These are phyloP conservation scores for Drosophila nigromelanica DNA, from an alignment of 1,140 invertebrate genomes.

Conservation along the genomic window DNA sequence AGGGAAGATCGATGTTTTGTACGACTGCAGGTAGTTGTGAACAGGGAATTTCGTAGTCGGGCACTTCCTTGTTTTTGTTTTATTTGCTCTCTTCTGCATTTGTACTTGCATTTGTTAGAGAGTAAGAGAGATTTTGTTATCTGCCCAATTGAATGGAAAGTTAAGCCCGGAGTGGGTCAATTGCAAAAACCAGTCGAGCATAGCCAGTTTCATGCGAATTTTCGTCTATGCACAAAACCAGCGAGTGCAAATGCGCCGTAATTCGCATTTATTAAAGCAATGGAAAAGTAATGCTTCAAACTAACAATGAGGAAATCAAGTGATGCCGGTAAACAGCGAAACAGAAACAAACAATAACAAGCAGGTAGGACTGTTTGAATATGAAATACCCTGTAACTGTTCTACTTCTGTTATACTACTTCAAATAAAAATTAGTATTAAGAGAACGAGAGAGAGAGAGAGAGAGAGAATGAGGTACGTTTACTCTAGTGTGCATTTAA, in stretches of 20 bases:
- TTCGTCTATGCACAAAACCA: constrained; percentile 17
- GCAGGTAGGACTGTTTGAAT: not conserved
- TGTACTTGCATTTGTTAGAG: constrained; percentile 39
- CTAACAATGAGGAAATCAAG: constrained; percentile 10
- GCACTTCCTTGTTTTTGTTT: not conserved
- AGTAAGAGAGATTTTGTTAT: constrained; percentile 38
- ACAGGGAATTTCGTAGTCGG: not conserved
- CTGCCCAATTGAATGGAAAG: constrained; percentile 69
- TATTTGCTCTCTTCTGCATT: constrained; percentile 17
- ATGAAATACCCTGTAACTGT: not conserved
- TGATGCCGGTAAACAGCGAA: not conserved
- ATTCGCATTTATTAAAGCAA: constrained; percentile 14
- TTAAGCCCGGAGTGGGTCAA: constrained; percentile 65
- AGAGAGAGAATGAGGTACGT: no score
- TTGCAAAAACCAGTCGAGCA: constrained; percentile 61
- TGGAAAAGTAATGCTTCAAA: constrained; percentile 10
- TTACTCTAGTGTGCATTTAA: no score
- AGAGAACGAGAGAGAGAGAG: no score
- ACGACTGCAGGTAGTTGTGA: no score
- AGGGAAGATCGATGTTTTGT: no score
- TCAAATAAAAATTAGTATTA: no score
- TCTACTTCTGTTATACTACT: no score
- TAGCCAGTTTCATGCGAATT: constrained; percentile 21
- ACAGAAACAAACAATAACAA: not conserved
- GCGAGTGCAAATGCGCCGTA: constrained; percentile 23